phyloP scores from a whole-genome alignment of 2,888 invertebrate genomes.

The Sesia apiformis region DNA sequence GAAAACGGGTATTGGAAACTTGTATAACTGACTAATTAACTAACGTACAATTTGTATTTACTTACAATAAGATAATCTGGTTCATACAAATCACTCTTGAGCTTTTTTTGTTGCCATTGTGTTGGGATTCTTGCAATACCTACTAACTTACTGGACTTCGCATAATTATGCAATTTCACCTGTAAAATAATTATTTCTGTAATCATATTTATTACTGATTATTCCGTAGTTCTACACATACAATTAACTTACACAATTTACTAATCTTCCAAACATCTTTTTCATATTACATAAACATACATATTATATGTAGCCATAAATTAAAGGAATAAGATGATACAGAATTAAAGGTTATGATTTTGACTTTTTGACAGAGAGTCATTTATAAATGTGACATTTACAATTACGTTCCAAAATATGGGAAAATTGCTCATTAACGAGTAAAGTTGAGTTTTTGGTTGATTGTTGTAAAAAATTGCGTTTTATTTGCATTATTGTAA shows the following conservation, averaged over 20 bases:
- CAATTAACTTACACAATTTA: conserved; percentile 2
- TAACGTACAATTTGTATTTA: conserved; percentile 9
- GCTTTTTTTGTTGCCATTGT: conserved; percentile 26
- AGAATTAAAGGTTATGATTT: too few relatives aligned
- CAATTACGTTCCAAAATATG: too few relatives aligned
- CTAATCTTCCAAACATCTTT: not conserved
- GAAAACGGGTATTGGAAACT: not conserved
- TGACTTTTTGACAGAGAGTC: too few relatives aligned
- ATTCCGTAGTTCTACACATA: not conserved
- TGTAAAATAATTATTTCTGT: conserved; percentile 18
- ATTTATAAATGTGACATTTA: too few relatives aligned
- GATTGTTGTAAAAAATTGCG: too few relatives aligned
- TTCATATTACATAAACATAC: not conserved
- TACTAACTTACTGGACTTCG: conserved; percentile 15
- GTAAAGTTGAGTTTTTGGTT: too few relatives aligned
- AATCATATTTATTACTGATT: not conserved
- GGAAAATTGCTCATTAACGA: too few relatives aligned
- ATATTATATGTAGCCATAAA: too few relatives aligned
- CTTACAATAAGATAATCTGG: conserved; percentile 84
- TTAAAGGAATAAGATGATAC: too few relatives aligned
- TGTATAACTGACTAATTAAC: not conserved
- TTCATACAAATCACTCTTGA: conserved; percentile 73
- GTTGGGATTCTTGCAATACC: conserved; percentile 7
- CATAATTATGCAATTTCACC: conserved; percentile 23
- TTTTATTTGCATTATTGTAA: too few relatives aligned